Percentiles rank a stretch among this genome's conserved stretches.
Evolutionary conservation across 2,797 vertebrate genomes (phyloP).

Genomic region (Thaleichthys pacificus): DNA sequence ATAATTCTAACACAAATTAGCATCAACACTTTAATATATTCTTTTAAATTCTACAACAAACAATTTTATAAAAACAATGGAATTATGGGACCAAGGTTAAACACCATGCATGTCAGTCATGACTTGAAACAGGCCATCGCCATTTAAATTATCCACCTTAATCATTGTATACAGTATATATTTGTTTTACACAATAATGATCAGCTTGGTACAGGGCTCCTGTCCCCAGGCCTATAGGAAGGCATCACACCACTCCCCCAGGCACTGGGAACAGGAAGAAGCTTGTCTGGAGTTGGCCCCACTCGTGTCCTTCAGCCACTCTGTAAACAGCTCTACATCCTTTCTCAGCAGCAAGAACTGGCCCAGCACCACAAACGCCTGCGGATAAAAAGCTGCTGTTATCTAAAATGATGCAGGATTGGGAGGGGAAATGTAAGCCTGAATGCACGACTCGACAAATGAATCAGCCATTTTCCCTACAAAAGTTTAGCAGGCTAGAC

Average conservation of each 20-base stretch:
- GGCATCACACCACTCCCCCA: conserved; percentile 70
- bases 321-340: conserved; percentile 62
- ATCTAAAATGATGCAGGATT: neutral
- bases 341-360: conserved; percentile 71
- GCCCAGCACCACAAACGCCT: conserved; percentile 68
- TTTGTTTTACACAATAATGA: neutral
- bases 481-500: neutral
- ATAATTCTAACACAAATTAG: neutral
- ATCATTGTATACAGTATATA: too few relatives aligned
- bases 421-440: neutral
- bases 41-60: neutral
- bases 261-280: conserved; percentile 58
- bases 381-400: conserved; percentile 5
- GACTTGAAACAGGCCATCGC: too few relatives aligned
- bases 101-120: too few relatives aligned
- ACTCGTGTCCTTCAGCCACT: conserved; percentile 71
- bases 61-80: neutral
- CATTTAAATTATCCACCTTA: too few relatives aligned
- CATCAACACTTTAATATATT: neutral
- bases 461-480: neutral
- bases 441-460: neutral
- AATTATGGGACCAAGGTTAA: neutral
- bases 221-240: conserved; percentile 61
- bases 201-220: neutral
- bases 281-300: conserved; percentile 63